Base-by-base conservation (phyloP, 1,140 invertebrate genomes). In the Parasteatoda tepidariorum region DNA sequence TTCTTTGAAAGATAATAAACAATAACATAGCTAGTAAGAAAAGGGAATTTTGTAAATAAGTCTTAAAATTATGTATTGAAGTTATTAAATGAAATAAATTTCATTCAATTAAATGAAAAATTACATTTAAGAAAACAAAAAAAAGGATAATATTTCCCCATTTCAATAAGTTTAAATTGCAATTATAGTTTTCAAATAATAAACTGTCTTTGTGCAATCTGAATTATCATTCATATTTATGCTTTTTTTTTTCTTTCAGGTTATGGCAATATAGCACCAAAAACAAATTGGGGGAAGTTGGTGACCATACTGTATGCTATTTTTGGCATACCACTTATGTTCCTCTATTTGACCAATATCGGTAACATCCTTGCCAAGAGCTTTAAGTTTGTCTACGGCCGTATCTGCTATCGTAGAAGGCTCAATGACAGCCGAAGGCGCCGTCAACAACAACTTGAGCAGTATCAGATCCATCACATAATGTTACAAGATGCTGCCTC, bases 281-380 rank as follows among this genome's bases (percentile, higher is more conserved):
- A 92, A 85, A 95, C 94, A 31, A 87, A 91, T 9, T 88, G 90
- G 22, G 96, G 96, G 1, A 94, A 95, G 87, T 90, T 95, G 41
- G 92, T 95, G 1, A 96, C 95, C 1, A 96, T 97, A 85, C 89
- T 96, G 9, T 97, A 97, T 88, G 95, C 96, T 0, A 90, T 92
- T 86, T 88, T 92, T 55, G 95, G 96, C 1, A 95, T 96, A 26
- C 96, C 96, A 0, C 88, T 97, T 48, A 96, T 96, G 90, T 90
- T 97, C 66, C 92, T 96, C 59, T 96, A 95, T 88, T 90, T 97
- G 66, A 95, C 95, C 4, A 95, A 95, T 86, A 91, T 97, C 66
- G 96, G 96, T 1, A 92, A 93, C 24, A 90, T 94, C 59, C 90
- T 96, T 75, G 95, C 95, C 30, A 91, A 92, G 38, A 91, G 92